Evolutionary conservation across 2,113 vertebrate species (phyloP), one percentile per base, ranked within the genome.

Genomic region (Anoura caudifer): DNA sequence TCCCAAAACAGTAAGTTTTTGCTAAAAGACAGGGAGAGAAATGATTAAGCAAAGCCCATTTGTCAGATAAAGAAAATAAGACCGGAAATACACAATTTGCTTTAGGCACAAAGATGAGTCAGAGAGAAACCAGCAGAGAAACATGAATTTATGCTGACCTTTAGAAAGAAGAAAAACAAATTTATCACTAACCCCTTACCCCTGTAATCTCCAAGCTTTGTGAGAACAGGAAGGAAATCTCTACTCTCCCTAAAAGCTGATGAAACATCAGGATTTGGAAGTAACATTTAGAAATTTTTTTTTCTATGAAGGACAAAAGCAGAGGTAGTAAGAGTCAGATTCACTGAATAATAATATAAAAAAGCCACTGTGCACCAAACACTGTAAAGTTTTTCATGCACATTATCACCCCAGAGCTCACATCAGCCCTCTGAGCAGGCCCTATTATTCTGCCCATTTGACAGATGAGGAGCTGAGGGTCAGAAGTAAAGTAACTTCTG

Each of bases 31-130:
- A 56, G 31, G 59, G 41, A 67, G 26, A 33, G 36, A 36, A 75
- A 67, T 50, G 14, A 61, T 61, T 50, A 50, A 69, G 67, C 54
- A 59, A 92, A 90, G 41, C 52, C 94, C 87, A 94, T 93, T 94
- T 95, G 89, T 93, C 94, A 92, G 97, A 87, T 85, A 41, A 72
- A 96, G 90, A 85, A 95, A 96, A 88, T 43, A 75, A 94, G 92
- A 92, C 93, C 77, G 72, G 85, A 96, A 96, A 63, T 75, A 38
- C 12, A 52, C 5, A 92, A 65, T 96, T 81, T 92, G 85, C 86
- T 45, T 91, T 59, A 43, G 59, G 47, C 41, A 63, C 54, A 63
- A 54, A 70, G 63, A 87, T 96, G 96, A 97, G 83, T 97, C 96
- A 97, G 56, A 96, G 80, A 76, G 87, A 97, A 96, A 89, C 65